Base-by-base conservation (phyloP, 2,888 invertebrate species). In the Leptodirus hochenwartii region DNA sequence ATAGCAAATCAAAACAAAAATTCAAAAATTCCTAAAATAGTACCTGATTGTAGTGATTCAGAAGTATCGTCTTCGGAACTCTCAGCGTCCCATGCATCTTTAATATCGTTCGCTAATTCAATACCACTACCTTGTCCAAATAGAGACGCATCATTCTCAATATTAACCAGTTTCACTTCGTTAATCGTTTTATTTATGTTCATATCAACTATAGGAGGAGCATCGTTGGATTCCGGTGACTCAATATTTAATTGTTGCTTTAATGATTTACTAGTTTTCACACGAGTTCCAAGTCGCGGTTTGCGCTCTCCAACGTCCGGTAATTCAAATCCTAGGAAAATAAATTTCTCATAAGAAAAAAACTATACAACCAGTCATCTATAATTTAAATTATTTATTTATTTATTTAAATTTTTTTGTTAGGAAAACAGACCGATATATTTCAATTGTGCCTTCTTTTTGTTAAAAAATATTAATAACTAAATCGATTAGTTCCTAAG, bases 61-160 rank as follows among this genome's bases (percentile, higher is more conserved):
- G 43, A 44, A 29, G 42, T 41, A 16, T 50, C 46, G 25, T 43
- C 43, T 22, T 38, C 67, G 4, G 66, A 66, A 25, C 75, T 75
- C 35, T 75, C 76, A 1, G 76, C 79, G 55, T 85, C 85, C 84
- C 85, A 85, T 0, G 80, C 68, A 44, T 85, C 81, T 50, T 85
- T 84, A 1, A 85, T 70, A 35, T 70, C 68, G 41, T 62, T 66
- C 4, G 49, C 51, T 20, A 53, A 51, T 32, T 49, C 43, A 2
- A 38, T n/a, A n/a, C n/a, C n/a, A n/a, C n/a, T n/a, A n/a, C n/a
- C n/a, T n/a, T n/a, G n/a, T n/a, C n/a, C n/a, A n/a, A n/a, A n/a
- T n/a, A n/a, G n/a, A n/a, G n/a, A n/a, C n/a, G n/a, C n/a, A n/a
- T n/a, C n/a, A n/a, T n/a, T n/a, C n/a, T n/a, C n/a, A n/a, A n/a